Evolutionary conservation across 1,140 invertebrate genomes (phyloP).

Genomic region (Samia ricini): DNA sequence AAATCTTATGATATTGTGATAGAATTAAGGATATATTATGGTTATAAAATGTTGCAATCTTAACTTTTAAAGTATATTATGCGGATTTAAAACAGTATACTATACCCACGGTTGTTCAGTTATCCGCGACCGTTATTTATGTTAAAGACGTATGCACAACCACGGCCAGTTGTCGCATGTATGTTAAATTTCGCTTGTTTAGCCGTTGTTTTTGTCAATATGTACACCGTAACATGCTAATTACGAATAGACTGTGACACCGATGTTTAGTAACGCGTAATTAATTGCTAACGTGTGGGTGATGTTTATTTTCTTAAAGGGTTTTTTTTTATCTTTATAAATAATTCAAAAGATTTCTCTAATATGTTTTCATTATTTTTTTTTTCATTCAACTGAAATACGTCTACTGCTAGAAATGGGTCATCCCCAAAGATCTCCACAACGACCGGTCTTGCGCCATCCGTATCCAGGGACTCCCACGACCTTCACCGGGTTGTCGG

Average conservation of each 20-base stretch:
- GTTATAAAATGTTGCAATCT: not conserved
- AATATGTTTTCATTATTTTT: no score
- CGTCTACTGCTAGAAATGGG: no score
- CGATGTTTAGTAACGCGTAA: conserved; percentile 22
- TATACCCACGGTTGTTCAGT: not conserved
- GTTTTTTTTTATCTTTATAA: not conserved
- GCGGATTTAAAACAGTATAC: not conserved
- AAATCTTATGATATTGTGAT: not conserved
- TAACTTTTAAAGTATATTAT: not conserved
- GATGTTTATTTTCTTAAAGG: conserved; percentile 13
- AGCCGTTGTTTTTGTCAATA: conserved; percentile 25
- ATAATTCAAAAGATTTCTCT: not conserved
- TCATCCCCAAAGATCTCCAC: no score
- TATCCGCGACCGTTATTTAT: not conserved
- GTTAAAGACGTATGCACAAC: conserved; percentile 4
- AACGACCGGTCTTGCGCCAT: no score
- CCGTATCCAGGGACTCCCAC: no score
- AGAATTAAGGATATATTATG: not conserved
- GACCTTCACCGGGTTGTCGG: no score
- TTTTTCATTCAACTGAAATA: no score
- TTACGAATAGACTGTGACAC: conserved; percentile 35
- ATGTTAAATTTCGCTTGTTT: conserved; percentile 36
- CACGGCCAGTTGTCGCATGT: conserved; percentile 19
- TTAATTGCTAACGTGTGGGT: conserved; percentile 23
- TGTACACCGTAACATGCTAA: conserved; percentile 34